Base-by-base conservation (phyloP, 2,888 invertebrate genomes). In the Oxyteleia sp. region DNA sequence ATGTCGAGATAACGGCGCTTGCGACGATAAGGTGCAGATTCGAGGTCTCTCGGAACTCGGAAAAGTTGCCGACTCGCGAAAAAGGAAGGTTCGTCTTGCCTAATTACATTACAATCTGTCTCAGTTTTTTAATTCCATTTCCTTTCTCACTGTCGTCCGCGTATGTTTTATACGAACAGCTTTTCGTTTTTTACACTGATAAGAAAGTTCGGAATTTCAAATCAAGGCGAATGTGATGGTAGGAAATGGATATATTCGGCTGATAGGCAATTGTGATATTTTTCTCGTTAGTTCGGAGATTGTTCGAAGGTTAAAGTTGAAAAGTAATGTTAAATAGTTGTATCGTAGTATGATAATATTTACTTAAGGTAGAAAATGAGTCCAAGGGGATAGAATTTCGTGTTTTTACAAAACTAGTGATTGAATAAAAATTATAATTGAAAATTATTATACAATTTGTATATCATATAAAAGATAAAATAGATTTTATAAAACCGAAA, bases 101-200 rank as follows among this genome's bases (percentile, higher is more conserved):
- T 80, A 72, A 81, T 81, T 81, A 68, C 74, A 45, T 81, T 68
- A 81, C 72, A 81, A 81, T 81, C 68, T 68, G 53, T 47, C 57
- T 53, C 61, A 49, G 57, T 41, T 74, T 59, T 68, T 68, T 74
- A 68, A 69, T 68, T 69, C 38, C 68, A 53, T 64, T 68, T 72
- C 26, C 66, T 18, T 13, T 59, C 29, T 13, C 29, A 18, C 49
- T 45, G 29, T 66, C 23, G 18, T 23, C 1, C 3, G 29, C 59
- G 23, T 23, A 47, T 53, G 26, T 61, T 59, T 49, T 71, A 35
- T 35, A 18, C 38, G 11, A 18, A 4, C 35, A 5, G 41, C 20
- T 43, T 45, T 11, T 51, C 45, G 38, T 32, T 55, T 43, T 55
- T 45, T 15, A 29, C 26, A 2, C 32, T 11, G 63, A 63, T 64